Evolutionary conservation across 1,140 invertebrate species (phyloP), one percentile per base, ranked within the genome.

Genomic region (Copidosoma floridanum): DNA sequence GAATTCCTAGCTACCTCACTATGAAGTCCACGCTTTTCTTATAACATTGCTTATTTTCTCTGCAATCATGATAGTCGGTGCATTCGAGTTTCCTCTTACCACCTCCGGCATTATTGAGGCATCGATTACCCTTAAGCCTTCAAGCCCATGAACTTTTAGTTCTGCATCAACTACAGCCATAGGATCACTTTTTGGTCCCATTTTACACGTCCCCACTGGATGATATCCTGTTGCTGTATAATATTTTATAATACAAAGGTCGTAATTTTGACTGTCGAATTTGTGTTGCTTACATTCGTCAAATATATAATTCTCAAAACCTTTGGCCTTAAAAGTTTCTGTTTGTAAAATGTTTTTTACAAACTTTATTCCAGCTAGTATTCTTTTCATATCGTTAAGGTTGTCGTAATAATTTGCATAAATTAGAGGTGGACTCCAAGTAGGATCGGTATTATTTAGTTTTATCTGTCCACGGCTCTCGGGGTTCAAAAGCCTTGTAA

Each of bases 141-240:
- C 2, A 18, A 53, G 26, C 7, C 37, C 37, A n/a, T 53, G 14
- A 53, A 55, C 53, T 35, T 32, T 27, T 16, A 91, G 71, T 26
- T 88, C 75, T 0, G 86, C 84, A 63, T 79, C 75, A 3, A 81
- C 78, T 4, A 81, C 79, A 7, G 78, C 74, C n/a, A 23, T 57
- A 12, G 51, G 47, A 64, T 79, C 77, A 48, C 63, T 47, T 26
- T 68, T 68, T 4, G 77, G 78, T 10, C 76, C 86, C 86, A 88
- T 88, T 72, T 83, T 85, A 63, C 84, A 85, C 0, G 85, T 86
- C 20, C 85, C 83, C 0, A 77, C 78, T 4, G 82, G 80, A 75
- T 88, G 53, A 18, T 14, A 32, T 2, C 14, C 6, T 21, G 53
- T 2, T 2, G 16, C 5, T 2, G n/a, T 3, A 26, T 55, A 55